Percentiles rank a stretch among this genome's conserved stretches.
phyloP scores from a whole-genome alignment of 2,797 vertebrate genomes.

The Xenops minutus region DNA sequence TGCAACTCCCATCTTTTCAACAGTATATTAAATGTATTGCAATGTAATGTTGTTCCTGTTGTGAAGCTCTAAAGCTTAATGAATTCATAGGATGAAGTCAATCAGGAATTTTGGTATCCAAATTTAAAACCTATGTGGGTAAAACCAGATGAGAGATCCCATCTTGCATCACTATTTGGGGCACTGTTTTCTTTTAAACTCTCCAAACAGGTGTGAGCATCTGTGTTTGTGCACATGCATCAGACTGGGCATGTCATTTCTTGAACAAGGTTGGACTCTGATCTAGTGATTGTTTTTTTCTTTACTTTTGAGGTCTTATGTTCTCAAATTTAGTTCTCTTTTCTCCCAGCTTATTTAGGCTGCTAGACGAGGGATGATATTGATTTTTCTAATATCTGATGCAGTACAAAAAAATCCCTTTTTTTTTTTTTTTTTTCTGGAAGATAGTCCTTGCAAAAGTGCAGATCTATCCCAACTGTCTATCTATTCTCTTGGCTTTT shows the following conservation, averaged over 20 bases:
- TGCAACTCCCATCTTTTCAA: background rate
- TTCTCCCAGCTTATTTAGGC: background rate
- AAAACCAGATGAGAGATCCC: background rate
- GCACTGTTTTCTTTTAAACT: background rate
- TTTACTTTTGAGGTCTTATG: background rate
- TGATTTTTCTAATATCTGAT: background rate
- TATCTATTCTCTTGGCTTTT: background rate
- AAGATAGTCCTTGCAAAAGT: background rate
- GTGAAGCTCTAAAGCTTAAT: background rate
- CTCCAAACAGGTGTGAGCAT: background rate
- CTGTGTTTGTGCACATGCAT: background rate
- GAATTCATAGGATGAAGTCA: background rate
- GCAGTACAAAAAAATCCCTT: background rate
- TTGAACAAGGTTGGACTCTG: background rate
- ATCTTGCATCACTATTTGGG: background rate
- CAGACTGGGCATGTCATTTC: background rate
- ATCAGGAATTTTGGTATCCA: background rate
- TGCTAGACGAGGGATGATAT: background rate
- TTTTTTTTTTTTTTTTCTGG: background rate
- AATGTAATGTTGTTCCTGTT: background rate
- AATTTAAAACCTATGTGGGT: background rate
- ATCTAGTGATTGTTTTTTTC: background rate
- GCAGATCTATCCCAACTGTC: background rate
- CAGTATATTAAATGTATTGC: background rate
- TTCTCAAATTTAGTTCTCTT: background rate